A percentile compares a stretch with the other conserved stretches of the same genome.
These are phyloP conservation scores for Danio choprae DNA, from an alignment of 2,797 vertebrate genomes.

Conservation along the genomic window DNA sequence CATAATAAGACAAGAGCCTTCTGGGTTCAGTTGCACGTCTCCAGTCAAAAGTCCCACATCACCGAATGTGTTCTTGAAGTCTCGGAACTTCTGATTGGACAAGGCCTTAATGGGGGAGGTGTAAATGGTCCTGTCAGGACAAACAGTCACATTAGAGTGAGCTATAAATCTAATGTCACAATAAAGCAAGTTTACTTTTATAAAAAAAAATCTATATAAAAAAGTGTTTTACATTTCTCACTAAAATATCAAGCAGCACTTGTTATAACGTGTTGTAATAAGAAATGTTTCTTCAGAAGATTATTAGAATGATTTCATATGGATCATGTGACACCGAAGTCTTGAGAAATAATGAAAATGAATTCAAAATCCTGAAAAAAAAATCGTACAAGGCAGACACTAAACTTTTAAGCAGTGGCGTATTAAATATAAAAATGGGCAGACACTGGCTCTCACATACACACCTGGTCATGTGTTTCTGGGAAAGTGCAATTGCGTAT, in stretches of 20 bases:
- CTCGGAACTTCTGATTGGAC: constrained; percentile 95
- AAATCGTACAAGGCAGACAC: not conserved
- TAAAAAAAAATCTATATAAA: not conserved
- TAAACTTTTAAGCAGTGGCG: not conserved
- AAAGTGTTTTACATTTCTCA: not conserved
- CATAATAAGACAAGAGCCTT: constrained; percentile 94
- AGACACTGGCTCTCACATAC: constrained; percentile 14
- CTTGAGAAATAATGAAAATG: not conserved
- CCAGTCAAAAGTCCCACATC: constrained; percentile 92
- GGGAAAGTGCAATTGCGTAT: constrained; percentile 91
- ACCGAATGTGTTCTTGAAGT: constrained; percentile 89
- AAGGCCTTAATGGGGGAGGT: constrained; percentile 93
- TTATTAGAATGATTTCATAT: not conserved
- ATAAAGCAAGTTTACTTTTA: not conserved
- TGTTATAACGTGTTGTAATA: no score
- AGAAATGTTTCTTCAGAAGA: not conserved
- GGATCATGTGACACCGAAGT: not conserved
- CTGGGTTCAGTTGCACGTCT: constrained; percentile 89
- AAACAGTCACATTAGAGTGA: not conserved
- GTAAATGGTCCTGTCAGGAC: constrained; percentile 84
- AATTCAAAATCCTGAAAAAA: no score
- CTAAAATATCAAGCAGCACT: not conserved
- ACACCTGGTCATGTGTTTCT: constrained; percentile 95
- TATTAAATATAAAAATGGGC: not conserved
- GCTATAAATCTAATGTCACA: not conserved